Percentiles rank a stretch among this genome's conserved stretches.
These are phyloP conservation scores for Oreochromis tanganicae DNA, from an alignment of 2,113 vertebrate species.

Conservation along the genomic window DNA sequence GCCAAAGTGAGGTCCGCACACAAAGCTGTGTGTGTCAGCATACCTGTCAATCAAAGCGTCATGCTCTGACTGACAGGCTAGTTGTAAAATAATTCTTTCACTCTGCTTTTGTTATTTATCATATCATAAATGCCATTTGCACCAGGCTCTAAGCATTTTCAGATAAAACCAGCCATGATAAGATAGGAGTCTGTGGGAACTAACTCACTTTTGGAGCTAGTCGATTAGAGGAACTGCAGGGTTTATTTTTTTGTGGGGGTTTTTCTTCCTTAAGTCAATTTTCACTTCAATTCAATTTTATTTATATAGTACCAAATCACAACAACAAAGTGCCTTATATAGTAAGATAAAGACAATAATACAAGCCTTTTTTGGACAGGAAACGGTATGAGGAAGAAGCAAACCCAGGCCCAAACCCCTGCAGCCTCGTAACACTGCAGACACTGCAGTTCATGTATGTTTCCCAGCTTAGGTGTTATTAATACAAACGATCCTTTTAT, in stretches of 20 bases:
- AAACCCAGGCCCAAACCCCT: background rate
- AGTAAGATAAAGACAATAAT: background rate
- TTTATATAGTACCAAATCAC: background rate
- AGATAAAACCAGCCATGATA: background rate
- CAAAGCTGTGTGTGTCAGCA: background rate
- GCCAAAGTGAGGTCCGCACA: background rate
- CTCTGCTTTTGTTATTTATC: background rate
- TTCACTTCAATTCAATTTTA: background rate
- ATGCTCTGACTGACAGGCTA: background rate
- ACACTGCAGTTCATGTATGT: background rate
- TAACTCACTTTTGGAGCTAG: background rate
- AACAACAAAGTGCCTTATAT: background rate
- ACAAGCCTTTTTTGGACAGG: background rate
- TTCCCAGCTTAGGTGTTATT: background rate
- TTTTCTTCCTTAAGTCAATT: background rate
- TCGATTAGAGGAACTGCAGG: background rate
- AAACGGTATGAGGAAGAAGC: background rate
- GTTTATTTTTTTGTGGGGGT: rapidly evolving
- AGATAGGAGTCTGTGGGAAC: rapidly evolving
- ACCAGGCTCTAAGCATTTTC: background rate
- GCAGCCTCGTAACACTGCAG: background rate
- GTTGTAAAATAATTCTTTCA: background rate
- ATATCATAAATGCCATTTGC: background rate
- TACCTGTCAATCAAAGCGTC: background rate
- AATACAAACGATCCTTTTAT: background rate